Evolutionary conservation across 2,888 invertebrate species (phyloP), one percentile per base, ranked within the genome.

Genomic region (Drosophila pseudotalamancana): DNA sequence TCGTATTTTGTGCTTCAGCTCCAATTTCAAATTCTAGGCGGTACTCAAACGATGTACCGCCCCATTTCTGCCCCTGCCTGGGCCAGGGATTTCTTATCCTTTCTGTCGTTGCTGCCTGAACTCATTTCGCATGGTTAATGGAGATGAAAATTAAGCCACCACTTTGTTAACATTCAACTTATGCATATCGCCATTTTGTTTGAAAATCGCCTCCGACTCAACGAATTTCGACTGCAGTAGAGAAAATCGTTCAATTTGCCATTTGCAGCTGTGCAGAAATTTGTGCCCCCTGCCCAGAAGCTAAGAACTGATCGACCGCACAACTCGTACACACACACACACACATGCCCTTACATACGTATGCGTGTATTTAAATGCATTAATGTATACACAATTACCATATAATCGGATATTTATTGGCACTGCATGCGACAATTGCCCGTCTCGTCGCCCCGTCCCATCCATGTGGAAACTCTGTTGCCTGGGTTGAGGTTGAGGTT

Each of bases 91-190:
- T 39, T 64, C 71, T 82, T 86, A 87, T 88, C 84, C 87, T 83
- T 88, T 87, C 63, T 65, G 64, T 65, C 54, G 51, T 78, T 76
- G 57, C 61, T 31, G 42, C 45, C 62, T 55, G 59, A 67, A 73
- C 71, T 75, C 77, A 89, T 84, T 87, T 79, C 71, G 80, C 72
- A 70, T 84, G 88, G 72, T 89, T 88, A 89, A 89, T 88, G 88
- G 80, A 84, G 85, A 89, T 84, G 89, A 89, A 88, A 88, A 89
- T 89, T 87, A 81, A 88, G 80, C 65, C 53, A 64, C 42, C 34
- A 8, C 16, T 5, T 43, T 23, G 55, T 40, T 43, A 50, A 29
- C 51, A n/a, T 55, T 1, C 27, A 21, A 19, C 64, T 11, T 32
- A 23, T 5, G 11, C 14, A 1, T 16, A 18, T 12, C 54, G 61